Evolutionary conservation across 1,140 invertebrate species (phyloP), one percentile per base, ranked within the genome.

Genomic region (Halesus radiatus): DNA sequence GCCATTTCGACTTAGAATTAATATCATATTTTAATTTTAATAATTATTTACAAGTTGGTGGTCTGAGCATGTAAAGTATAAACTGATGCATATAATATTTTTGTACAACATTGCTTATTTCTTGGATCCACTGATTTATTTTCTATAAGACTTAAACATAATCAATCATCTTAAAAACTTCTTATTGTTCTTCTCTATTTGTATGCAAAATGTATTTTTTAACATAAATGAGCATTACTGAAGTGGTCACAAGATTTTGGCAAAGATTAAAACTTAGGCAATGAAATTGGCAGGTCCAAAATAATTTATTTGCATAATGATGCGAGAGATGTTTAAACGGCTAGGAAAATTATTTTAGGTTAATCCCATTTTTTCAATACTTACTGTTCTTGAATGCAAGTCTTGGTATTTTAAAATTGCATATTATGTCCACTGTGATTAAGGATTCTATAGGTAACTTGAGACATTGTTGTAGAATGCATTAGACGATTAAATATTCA

Each of bases 241-340:
- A 74, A 74, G 70, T 22, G 26, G 50, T 56, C 70, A 74, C 70
- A 74, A 54, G 50, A 74, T 74, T 74, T 74, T 74, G 29, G n/a
- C 56, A 32, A 74, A 74, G 15, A n/a, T 54, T 29, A 29, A 29
- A 74, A 52, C 52, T 29, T 74, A 74, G 50, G 5, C 54, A 23
- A 23, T 74, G 15, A 29, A 74, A 74, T 56, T 74, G 70, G 70
- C 70, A 22, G 70, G 70, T 74, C 70, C 70, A 74, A 74, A 73
- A 32, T 74, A 74, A 45, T 70, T 70, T 70, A 70, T 70, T 70
- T 66, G 29, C 37, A 45, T 70, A 70, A 18, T 70, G 6, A 20
- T 37, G 4, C 5, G 37, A 18, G 64, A 37, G n/a, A n/a, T 37
- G 26, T 20, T 23, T 58, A 58, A 20, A 20, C 4, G 15, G 26